Evolutionary conservation across 1,140 invertebrate genomes (phyloP).

Genomic region (Spodoptera litura): DNA sequence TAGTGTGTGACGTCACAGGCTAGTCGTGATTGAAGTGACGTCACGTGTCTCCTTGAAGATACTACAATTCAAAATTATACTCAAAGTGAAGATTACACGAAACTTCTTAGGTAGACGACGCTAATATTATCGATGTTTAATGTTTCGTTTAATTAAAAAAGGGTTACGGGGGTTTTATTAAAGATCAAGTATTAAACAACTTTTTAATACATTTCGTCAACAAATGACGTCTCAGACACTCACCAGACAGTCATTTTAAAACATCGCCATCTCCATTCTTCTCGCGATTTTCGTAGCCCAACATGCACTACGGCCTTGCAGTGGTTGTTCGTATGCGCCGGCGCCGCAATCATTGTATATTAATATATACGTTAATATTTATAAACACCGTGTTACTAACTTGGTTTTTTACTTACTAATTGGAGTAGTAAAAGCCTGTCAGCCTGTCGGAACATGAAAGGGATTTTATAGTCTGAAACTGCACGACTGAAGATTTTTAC

Average conservation of each 20-base stretch:
- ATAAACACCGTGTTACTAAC: slow-evolving; percentile 5
- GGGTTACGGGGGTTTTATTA: too few relatives aligned
- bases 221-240: background rate
- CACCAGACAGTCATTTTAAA: too few relatives aligned
- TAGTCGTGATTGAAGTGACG: background rate
- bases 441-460: background rate
- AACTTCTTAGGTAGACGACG: too few relatives aligned
- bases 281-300: background rate
- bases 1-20: slow-evolving; percentile 24
- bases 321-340: slow-evolving; percentile 7
- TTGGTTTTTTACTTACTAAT: slow-evolving; percentile 4
- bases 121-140: too few relatives aligned
- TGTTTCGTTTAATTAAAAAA: too few relatives aligned
- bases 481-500: background rate
- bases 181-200: too few relatives aligned
- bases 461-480: background rate
- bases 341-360: slow-evolving; percentile 23
- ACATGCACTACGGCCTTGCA: slow-evolving; percentile 10
- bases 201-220: background rate
- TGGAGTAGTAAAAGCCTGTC: slow-evolving; percentile 1
- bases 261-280: background rate
- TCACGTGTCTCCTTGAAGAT: background rate
- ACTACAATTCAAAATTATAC: background rate
- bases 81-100: background rate
- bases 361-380: slow-evolving; percentile 18